Conservation (phyloP, 2,888 invertebrate species). For the Luffia ferchaultella region DNA sequence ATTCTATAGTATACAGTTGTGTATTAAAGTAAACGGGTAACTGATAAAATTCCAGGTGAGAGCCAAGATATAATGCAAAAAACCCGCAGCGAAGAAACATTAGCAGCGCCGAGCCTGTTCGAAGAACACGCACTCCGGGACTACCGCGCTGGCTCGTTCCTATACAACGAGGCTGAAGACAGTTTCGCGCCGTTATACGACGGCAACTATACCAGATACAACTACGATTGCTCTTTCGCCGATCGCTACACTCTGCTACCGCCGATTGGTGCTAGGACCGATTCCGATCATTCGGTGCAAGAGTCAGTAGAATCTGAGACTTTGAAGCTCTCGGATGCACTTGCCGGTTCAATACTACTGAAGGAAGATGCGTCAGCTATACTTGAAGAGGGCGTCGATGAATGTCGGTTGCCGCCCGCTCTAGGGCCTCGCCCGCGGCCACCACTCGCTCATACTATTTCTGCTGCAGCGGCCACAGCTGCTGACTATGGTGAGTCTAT, state of each 20-base stretch:
- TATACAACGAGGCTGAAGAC: constrained; percentile 26
- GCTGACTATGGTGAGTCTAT: neutral
- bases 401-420: constrained; percentile 1
- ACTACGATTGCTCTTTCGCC: constrained; percentile 36
- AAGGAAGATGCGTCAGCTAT: constrained; percentile 12
- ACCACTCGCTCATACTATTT: neutral
- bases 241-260: constrained; percentile 36
- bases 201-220: constrained; percentile 36
- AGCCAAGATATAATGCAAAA: constrained; percentile 43
- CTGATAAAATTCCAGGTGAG: constrained; percentile 30
- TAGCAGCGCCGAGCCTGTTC: constrained; percentile 35
- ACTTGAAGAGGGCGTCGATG: neutral
- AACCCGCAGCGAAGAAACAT: constrained; percentile 50
- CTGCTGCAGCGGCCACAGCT: neutral
- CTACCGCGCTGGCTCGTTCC: constrained; percentile 21
- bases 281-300: constrained; percentile 25
- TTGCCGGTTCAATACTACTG: constrained; percentile 31
- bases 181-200: constrained; percentile 33
- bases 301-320: constrained; percentile 10
- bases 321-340: constrained; percentile 20
- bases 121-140: constrained; percentile 26
- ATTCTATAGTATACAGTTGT: too few species aligned
- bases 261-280: constrained; percentile 27
- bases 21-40: too few species aligned
- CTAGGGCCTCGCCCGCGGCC: constrained; percentile 10